phyloP scores from a whole-genome alignment of 2,888 invertebrate species.

The Sabellastarte sp. region DNA sequence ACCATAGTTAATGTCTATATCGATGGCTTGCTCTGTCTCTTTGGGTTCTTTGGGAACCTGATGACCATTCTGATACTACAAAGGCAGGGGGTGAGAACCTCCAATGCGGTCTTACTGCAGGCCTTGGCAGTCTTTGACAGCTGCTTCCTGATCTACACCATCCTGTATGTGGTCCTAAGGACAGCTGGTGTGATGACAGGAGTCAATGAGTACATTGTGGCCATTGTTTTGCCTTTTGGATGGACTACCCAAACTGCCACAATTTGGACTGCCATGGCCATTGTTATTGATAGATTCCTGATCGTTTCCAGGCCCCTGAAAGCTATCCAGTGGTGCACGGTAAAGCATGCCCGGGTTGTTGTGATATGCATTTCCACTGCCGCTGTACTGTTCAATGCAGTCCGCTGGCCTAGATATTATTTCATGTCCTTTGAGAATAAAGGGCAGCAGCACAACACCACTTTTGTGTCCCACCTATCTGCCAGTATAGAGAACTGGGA shows the following conservation, averaged over 20 bases:
- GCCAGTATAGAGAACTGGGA: slow-evolving; percentile 9
- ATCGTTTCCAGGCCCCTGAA: slow-evolving; percentile 12
- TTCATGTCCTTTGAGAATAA: slow-evolving; percentile 4
- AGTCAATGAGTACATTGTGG: slow-evolving; percentile 8
- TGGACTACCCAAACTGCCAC: slow-evolving; percentile 18
- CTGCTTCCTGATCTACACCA: slow-evolving; percentile 7
- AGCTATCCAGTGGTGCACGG: slow-evolving; percentile 8
- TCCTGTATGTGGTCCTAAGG: slow-evolving; percentile 12
- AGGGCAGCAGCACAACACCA: neutral
- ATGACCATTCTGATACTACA: slow-evolving; percentile 3
- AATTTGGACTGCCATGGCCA: slow-evolving; percentile 12
- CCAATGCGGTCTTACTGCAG: slow-evolving; percentile 12
- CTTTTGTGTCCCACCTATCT: slow-evolving; percentile 11
- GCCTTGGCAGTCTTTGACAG: slow-evolving; percentile 13
- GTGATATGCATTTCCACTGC: neutral
- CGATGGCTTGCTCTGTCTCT: slow-evolving; percentile 8
- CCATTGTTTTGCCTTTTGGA: slow-evolving; percentile 16
- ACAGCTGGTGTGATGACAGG: neutral
- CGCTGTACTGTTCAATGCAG: slow-evolving; percentile 12
- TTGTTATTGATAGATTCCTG: slow-evolving; percentile 15
- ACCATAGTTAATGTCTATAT: slow-evolving; percentile 11
- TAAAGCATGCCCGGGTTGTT: slow-evolving; percentile 6
- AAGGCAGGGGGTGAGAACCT: slow-evolving; percentile 7
- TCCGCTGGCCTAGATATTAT: slow-evolving; percentile 12
- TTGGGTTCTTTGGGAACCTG: slow-evolving; percentile 11